A percentile compares a stretch with the other conserved stretches of the same genome.
Conservation (phyloP, 2,797 vertebrate genomes). For the Rallus crepitans region DNA sequence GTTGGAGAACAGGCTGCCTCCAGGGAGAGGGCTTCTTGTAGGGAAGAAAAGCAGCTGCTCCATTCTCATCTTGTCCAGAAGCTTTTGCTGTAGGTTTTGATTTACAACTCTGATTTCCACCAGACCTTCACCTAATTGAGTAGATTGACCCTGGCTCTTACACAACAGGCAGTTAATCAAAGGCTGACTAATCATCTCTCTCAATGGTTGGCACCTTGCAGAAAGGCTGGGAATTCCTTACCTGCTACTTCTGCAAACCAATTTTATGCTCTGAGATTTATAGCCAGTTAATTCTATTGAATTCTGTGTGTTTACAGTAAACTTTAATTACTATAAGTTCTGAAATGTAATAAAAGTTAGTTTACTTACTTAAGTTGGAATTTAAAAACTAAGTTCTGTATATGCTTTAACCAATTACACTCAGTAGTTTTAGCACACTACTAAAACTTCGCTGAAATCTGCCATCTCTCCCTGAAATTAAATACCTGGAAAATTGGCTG, state of each 20-base stretch:
- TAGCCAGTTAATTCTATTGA: slow-evolving; percentile 19
- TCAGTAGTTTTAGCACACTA: not conserved
- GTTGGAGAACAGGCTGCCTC: not conserved
- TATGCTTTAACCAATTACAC: not conserved
- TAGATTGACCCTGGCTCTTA: slow-evolving; percentile 62
- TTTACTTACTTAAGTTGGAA: not conserved
- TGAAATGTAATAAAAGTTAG: not conserved
- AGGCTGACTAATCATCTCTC: slow-evolving; percentile 35
- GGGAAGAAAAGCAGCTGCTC: not conserved
- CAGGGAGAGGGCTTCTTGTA: not conserved
- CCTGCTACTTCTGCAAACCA: not conserved
- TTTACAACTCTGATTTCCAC: slow-evolving; percentile 49
- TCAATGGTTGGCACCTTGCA: slow-evolving; percentile 35
- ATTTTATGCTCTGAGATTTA: slow-evolving; percentile 17
- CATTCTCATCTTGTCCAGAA: not conserved
- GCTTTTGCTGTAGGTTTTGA: slow-evolving; percentile 28
- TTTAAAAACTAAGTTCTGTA: slow-evolving; percentile 20
- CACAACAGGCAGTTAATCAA: slow-evolving; percentile 56
- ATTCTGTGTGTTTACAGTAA: slow-evolving; percentile 42
- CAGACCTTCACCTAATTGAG: slow-evolving; percentile 57
- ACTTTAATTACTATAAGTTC: not conserved
- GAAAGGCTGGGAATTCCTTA: slow-evolving; percentile 2
- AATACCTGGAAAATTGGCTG: not conserved
- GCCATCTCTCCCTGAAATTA: not conserved
- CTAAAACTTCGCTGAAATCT: slow-evolving; percentile 5